Conservation (phyloP, 2,888 invertebrate species). For the Meandrusa payeni region DNA sequence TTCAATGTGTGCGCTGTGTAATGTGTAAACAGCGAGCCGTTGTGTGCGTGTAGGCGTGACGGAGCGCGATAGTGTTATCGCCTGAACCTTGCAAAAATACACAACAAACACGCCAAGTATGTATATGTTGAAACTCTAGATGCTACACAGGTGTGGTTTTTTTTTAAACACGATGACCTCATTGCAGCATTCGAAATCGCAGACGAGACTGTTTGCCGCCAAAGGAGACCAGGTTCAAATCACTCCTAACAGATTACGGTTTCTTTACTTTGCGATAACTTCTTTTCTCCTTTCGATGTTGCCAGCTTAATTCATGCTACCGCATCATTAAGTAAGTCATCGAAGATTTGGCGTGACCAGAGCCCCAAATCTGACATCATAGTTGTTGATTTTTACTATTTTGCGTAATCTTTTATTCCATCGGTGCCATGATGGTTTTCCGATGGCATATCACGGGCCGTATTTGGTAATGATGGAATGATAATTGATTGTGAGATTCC, state of each 20-base stretch:
- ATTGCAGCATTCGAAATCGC: constrained; percentile 6
- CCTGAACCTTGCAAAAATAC: constrained; percentile 75
- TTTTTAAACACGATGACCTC: constrained; percentile 21
- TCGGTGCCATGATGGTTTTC: no score
- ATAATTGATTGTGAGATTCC: no score
- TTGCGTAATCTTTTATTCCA: no score
- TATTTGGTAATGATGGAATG: no score
- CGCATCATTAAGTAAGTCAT: no score
- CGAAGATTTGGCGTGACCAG: no score
- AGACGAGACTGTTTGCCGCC: constrained; percentile 13
- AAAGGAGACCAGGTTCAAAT: constrained; percentile 2
- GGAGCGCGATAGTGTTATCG: constrained; percentile 70
- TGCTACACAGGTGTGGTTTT: constrained; percentile 36
- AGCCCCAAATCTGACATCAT: no score
- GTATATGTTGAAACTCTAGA: constrained; percentile 40
- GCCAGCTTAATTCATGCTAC: no score
- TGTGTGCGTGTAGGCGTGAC: constrained; percentile 68
- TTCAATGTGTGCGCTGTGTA: constrained; percentile 37
- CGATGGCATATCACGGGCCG: no score
- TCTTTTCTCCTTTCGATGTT: no score
- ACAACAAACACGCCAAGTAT: constrained; percentile 64
- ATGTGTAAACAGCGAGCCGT: constrained; percentile 26
- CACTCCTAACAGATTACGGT: background rate
- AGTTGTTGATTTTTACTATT: no score
- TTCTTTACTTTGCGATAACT: no score